Evolutionary conservation across 2,888 invertebrate genomes (phyloP).

Genomic region (Acanthococcus lagerstroemiae): DNA sequence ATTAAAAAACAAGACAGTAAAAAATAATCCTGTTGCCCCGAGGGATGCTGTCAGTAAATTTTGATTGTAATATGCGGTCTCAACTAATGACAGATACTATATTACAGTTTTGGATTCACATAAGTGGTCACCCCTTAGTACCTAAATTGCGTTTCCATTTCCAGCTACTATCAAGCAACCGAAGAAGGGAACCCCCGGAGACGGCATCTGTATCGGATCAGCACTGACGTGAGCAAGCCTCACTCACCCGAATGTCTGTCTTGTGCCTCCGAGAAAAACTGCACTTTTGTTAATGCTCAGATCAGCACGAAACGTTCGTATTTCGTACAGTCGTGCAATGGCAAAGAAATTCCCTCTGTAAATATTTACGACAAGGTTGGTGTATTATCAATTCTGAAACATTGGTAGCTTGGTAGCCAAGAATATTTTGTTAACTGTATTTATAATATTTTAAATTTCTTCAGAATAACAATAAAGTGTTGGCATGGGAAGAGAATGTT

Average conservation of each 20-base stretch:
- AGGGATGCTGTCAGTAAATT: no score
- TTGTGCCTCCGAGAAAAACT: conserved; percentile 47
- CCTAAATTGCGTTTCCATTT: conserved; percentile 29
- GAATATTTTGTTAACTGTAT: neutral
- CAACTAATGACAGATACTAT: no score
- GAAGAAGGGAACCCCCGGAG: conserved; percentile 57
- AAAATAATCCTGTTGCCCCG: no score
- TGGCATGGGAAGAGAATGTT: conserved; percentile 59
- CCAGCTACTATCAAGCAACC: conserved; percentile 78
- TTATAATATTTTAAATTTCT: neutral
- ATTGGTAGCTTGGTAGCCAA: neutral
- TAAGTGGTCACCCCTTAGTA: no score
- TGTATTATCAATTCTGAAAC: conserved; percentile 16
- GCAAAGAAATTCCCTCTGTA: conserved; percentile 71
- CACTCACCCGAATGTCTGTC: conserved; percentile 56
- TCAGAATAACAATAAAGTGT: conserved; percentile 37
- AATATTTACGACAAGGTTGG: conserved; percentile 52
- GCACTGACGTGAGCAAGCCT: conserved; percentile 40
- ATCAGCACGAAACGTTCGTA: conserved; percentile 58
- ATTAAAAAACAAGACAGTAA: no score
- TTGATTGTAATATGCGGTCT: no score
- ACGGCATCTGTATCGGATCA: conserved; percentile 42
- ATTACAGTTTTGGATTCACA: no score
- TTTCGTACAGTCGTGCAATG: conserved; percentile 67
- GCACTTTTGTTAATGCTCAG: conserved; percentile 57